phyloP scores from a whole-genome alignment of 2,797 vertebrate genomes.

The Fringilla coelebs region DNA sequence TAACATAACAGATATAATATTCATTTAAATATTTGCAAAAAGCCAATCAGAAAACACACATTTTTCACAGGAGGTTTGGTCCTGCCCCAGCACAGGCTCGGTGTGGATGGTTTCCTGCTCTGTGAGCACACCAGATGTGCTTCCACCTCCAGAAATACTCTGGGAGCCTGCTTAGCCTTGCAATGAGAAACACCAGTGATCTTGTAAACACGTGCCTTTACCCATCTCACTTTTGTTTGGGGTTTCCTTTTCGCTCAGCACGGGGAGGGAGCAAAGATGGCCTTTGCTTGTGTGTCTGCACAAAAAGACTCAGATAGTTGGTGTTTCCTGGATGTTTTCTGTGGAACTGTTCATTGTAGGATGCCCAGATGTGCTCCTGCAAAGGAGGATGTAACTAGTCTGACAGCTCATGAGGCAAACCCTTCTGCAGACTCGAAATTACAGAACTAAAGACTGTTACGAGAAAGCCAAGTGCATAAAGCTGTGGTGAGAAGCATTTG shows the following conservation, averaged over 20 bases:
- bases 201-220: accelerated
- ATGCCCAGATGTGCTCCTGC: not conserved
- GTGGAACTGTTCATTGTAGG: not conserved
- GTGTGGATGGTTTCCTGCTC: not conserved
- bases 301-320: not conserved
- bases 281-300: not conserved
- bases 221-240: not conserved
- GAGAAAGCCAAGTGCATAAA: not conserved
- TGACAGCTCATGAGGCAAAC: not conserved
- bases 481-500: not conserved
- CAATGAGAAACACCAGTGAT: not conserved
- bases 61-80: not conserved
- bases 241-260: not conserved
- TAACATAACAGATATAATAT: no score
- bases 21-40: no score
- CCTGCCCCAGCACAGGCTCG: accelerated
- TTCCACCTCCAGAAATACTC: not conserved
- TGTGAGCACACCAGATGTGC: not conserved
- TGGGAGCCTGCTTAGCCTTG: not conserved
- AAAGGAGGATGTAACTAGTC: not conserved
- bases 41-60: no score
- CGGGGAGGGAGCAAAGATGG: not conserved
- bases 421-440: not conserved
- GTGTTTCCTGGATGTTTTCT: not conserved
- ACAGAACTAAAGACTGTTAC: not conserved